These are phyloP conservation scores for Microctonus brassicae DNA, from an alignment of 2,888 invertebrate species.

Conservation along the genomic window DNA sequence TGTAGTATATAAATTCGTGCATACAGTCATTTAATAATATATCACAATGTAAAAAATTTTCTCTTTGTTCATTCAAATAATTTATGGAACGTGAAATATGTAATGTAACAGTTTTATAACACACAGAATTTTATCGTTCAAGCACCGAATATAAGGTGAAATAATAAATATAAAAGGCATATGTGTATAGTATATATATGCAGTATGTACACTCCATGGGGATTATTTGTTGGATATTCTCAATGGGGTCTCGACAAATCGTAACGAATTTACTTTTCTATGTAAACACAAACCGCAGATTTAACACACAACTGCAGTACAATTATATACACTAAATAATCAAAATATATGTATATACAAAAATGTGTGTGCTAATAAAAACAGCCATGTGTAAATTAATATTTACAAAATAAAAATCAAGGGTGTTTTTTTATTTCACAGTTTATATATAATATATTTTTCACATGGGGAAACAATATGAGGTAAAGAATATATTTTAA, in stretches of 20 bases:
- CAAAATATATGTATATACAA: constrained; percentile 46
- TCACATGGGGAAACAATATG: not conserved
- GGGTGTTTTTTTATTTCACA: constrained; percentile 24
- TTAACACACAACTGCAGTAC: not conserved
- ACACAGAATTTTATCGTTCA: constrained; percentile 19
- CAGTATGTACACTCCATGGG: no score
- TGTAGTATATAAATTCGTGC: no score
- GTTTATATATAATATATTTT: not conserved
- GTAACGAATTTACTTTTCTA: constrained; percentile 50
- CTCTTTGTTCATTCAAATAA: constrained; percentile 35
- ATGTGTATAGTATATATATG: no score
- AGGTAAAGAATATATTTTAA: not conserved
- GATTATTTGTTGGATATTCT: not conserved
- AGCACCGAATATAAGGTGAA: not conserved
- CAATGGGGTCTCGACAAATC: constrained; percentile 36
- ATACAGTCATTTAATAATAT: no score
- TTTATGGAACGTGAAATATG: constrained; percentile 27
- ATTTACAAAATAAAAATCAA: constrained; percentile 38
- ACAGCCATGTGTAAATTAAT: no score
- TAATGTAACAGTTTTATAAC: not conserved
- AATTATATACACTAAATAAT: not conserved
- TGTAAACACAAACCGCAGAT: not conserved
- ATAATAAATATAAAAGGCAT: constrained; percentile 5
- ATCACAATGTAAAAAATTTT: no score
- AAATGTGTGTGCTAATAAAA: no score